phyloP scores from a whole-genome alignment of 2,113 vertebrate species.

The Heterotilapia buettikoferi region DNA sequence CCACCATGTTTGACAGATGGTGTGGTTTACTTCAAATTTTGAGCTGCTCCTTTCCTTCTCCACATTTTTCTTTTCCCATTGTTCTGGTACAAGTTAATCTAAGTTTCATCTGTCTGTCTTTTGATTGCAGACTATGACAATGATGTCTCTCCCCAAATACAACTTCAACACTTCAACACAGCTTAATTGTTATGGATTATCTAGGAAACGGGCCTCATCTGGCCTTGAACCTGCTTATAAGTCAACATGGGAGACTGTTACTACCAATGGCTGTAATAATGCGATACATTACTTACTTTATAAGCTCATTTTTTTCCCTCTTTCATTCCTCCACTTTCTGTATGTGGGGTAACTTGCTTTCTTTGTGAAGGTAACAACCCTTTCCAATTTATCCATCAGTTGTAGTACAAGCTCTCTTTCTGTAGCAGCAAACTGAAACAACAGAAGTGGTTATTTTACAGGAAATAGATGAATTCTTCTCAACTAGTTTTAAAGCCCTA shows the following conservation, averaged over 20 bases:
- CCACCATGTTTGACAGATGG: background rate
- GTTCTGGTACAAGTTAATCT: background rate
- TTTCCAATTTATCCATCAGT: background rate
- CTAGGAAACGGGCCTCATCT: background rate
- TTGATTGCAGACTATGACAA: background rate
- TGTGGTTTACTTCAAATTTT: background rate
- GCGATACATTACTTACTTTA: background rate
- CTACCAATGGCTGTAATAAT: background rate
- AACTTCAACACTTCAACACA: background rate
- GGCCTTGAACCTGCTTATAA: background rate
- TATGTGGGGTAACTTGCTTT: background rate
- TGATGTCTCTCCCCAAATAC: background rate
- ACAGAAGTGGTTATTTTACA: background rate
- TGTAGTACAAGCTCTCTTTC: background rate
- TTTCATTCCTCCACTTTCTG: background rate
- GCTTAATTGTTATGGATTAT: background rate
- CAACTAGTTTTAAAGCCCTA: background rate
- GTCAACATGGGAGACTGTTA: background rate
- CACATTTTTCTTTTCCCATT: background rate
- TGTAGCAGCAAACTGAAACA: conserved; percentile 3
- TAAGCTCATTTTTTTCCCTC: background rate
- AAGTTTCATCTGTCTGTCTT: background rate
- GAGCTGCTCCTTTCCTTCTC: background rate
- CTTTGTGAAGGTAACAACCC: background rate
- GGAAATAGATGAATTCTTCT: conserved; percentile 8